These are phyloP conservation scores for Calosoma granatense DNA, from an alignment of 1,140 invertebrate genomes.

Conservation along the genomic window DNA sequence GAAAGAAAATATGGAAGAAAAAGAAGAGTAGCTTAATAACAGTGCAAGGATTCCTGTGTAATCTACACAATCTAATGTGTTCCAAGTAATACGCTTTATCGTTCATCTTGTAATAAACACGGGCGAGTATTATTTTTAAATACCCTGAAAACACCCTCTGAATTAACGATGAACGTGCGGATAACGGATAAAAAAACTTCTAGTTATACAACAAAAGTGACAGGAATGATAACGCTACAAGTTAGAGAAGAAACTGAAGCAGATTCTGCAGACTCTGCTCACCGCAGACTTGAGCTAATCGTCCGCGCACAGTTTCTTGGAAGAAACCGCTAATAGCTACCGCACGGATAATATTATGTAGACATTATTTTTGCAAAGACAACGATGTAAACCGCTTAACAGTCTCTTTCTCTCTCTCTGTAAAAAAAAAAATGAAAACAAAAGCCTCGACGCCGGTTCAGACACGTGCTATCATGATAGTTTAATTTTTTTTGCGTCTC, in stretches of 20 bases:
- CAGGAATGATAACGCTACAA: neutral
- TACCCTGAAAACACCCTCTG: neutral
- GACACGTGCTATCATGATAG: no score
- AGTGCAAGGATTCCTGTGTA: no score
- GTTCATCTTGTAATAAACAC: no score
- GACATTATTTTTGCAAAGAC: slow-evolving; percentile 8
- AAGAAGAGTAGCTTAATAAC: no score
- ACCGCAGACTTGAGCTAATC: neutral
- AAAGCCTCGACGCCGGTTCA: no score
- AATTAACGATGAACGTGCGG: neutral
- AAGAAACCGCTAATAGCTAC: neutral
- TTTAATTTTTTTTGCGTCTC: no score
- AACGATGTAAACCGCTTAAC: slow-evolving; percentile 8
- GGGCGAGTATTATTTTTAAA: slow-evolving; percentile 5
- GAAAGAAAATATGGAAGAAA: no score
- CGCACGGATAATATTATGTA: slow-evolving; percentile 5
- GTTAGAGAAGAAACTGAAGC: neutral
- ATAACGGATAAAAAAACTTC: neutral
- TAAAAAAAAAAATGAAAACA: no score
- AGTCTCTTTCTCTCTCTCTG: no score
- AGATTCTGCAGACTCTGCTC: neutral
- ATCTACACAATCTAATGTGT: no score
- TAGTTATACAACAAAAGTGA: neutral
- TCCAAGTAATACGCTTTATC: no score
- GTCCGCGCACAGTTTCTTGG: neutral